phyloP scores from a whole-genome alignment of 2,797 vertebrate genomes.

The Cichlasoma orientale region DNA sequence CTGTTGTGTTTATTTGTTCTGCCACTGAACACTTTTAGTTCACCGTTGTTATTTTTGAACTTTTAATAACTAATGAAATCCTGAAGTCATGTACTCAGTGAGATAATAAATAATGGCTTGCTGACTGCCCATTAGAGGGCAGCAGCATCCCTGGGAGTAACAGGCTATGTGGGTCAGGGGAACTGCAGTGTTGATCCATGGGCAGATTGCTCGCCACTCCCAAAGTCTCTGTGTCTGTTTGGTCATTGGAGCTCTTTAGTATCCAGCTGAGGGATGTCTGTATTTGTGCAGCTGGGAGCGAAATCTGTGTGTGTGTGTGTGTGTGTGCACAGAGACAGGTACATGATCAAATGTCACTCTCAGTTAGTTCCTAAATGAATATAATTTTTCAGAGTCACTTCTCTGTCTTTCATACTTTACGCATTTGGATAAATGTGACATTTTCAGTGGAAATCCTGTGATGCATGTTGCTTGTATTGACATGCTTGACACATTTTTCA shows the following conservation, averaged over 20 bases:
- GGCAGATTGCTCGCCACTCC: slow-evolving; percentile 61
- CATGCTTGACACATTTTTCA: background rate
- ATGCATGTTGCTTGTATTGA: background rate
- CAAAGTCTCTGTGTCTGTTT: slow-evolving; percentile 59
- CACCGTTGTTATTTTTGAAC: slow-evolving; percentile 26
- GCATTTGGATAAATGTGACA: background rate
- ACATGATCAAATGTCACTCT: slow-evolving; percentile 1
- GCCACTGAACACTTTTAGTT: slow-evolving; percentile 3
- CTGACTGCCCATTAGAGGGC: slow-evolving; percentile 62
- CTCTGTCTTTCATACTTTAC: background rate
- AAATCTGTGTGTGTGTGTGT: slow-evolving; percentile 59
- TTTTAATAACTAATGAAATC: slow-evolving; percentile 15
- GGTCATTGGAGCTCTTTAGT: slow-evolving; percentile 61
- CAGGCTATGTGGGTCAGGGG: slow-evolving; percentile 70
- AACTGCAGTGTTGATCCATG: slow-evolving; percentile 54
- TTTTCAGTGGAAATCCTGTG: background rate
- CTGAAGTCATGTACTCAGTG: slow-evolving; percentile 17
- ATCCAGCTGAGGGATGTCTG: slow-evolving; percentile 63
- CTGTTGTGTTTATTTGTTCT: slow-evolving; percentile 45
- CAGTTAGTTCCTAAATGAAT: background rate
- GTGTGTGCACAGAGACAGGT: slow-evolving; percentile 10
- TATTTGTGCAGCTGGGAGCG: slow-evolving; percentile 75
- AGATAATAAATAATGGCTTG: slow-evolving; percentile 6
- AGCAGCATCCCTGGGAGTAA: slow-evolving; percentile 22
- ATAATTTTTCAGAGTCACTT: background rate